These are phyloP conservation scores for Acanthaster planci DNA, from an alignment of 35 echinoderm and acorn worm species.

Conservation along the genomic window DNA sequence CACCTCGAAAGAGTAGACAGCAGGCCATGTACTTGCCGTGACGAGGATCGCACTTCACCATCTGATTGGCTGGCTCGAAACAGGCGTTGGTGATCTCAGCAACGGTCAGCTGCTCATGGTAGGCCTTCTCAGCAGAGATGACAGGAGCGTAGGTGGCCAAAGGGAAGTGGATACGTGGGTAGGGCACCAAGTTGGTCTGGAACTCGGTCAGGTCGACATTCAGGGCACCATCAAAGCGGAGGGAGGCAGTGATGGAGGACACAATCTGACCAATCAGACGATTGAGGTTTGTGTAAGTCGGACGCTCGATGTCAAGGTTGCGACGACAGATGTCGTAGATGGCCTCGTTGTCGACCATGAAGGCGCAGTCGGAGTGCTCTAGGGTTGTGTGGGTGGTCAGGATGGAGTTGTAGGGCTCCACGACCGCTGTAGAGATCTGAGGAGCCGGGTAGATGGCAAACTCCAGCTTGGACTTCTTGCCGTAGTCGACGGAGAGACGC, in stretches of 20 bases:
- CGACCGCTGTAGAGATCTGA: constrained; percentile 72
- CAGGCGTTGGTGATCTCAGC: constrained; percentile 94
- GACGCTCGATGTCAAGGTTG: constrained; percentile 73
- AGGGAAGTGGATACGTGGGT: constrained; percentile 84
- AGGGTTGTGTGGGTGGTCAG: constrained; percentile 80
- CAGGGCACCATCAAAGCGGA: constrained; percentile 69
- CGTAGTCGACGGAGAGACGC: constrained; percentile 60
- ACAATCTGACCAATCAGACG: constrained; percentile 77
- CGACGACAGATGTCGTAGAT: constrained; percentile 78
- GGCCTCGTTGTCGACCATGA: constrained; percentile 89
- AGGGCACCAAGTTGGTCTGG: constrained; percentile 88
- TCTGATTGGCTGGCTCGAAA: constrained; percentile 91
- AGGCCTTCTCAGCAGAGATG: constrained; percentile 69
- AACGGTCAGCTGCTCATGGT: constrained; percentile 55
- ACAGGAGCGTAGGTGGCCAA: constrained; percentile 68
- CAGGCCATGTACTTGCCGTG: constrained; percentile 99
- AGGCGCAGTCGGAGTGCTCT: constrained; percentile 82
- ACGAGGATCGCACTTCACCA: constrained; percentile 95
- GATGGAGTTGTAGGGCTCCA: constrained; percentile 81
- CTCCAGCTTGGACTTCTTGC: constrained; percentile 69
- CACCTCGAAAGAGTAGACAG: constrained; percentile 85
- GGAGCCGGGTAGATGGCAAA: constrained; percentile 71
- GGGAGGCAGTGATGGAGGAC: constrained; percentile 76
- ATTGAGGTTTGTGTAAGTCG: constrained; percentile 72
- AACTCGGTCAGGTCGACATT: constrained; percentile 79